Percentiles rank a stretch among this genome's conserved stretches.
Evolutionary conservation across 2,113 vertebrate species (phyloP).

Genomic region (Eira barbara): DNA sequence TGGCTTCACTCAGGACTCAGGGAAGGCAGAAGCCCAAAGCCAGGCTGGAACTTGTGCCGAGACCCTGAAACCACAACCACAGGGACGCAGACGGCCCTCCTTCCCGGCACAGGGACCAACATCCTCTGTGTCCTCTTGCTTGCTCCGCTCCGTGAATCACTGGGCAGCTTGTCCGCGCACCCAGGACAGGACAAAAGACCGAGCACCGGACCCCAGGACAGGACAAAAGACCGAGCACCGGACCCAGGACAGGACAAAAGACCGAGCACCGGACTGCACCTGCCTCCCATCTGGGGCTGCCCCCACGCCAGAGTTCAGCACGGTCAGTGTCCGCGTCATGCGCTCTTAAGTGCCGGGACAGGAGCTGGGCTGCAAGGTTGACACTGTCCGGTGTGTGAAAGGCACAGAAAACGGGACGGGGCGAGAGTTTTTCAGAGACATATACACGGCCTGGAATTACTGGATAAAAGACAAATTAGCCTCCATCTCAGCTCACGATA

Average conservation of each 20-base stretch:
- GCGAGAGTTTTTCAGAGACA: not conserved
- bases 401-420: accelerated
- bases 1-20: not conserved
- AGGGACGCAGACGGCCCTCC: too few relatives aligned
- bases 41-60: accelerated
- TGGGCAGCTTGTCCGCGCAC: accelerated
- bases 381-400: not conserved
- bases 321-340: not conserved
- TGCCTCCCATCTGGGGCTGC: not conserved
- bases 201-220: accelerated
- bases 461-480: not conserved
- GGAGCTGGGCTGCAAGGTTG: not conserved
- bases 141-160: too few relatives aligned
- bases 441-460: not conserved
- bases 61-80: not conserved
- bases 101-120: accelerated
- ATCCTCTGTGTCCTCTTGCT: not conserved
- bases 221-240: too few relatives aligned
- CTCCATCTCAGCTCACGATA: accelerated
- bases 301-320: too few relatives aligned
- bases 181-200: too few relatives aligned
- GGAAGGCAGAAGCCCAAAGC: not conserved
- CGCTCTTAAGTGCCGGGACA: too few relatives aligned
- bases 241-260: too few relatives aligned
- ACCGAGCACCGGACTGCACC: accelerated